A percentile compares a stretch with the other conserved stretches of the same genome.
These are phyloP conservation scores for Maconellicoccus hirsutus DNA, from an alignment of 1,140 invertebrate genomes.

Conservation along the genomic window DNA sequence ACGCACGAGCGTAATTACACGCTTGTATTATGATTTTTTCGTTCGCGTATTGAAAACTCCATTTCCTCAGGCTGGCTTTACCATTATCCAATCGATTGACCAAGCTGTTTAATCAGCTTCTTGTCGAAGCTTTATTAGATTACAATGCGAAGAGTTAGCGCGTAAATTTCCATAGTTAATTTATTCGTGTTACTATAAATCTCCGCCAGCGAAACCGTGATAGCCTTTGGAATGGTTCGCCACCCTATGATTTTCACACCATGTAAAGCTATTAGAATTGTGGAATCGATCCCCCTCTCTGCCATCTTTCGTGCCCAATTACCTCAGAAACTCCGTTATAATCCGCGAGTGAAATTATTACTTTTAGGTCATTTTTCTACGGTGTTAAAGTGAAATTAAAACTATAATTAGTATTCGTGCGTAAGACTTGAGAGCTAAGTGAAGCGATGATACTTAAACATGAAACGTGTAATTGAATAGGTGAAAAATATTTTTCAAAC, in stretches of 20 bases:
- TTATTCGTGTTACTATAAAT: not conserved
- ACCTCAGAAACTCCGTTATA: not conserved
- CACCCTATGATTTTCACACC: not conserved
- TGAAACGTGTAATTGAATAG: not conserved
- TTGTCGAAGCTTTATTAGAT: constrained; percentile 9
- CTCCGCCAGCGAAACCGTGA: not conserved
- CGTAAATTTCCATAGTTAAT: no score
- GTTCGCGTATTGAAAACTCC: not conserved
- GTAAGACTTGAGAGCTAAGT: not conserved
- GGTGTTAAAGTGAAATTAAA: not conserved
- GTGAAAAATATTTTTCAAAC: not conserved
- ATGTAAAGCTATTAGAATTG: no score
- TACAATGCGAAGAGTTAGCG: no score
- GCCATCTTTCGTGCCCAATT: not conserved
- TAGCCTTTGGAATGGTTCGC: not conserved
- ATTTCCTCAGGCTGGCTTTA: not conserved
- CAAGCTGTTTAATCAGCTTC: not conserved
- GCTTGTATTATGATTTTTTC: no score
- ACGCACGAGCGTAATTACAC: not conserved
- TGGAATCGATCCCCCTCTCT: no score
- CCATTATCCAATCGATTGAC: not conserved
- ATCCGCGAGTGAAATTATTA: not conserved
- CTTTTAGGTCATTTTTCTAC: not conserved
- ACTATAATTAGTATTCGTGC: not conserved
- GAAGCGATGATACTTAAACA: no score